Percentiles rank a stretch among this genome's conserved stretches.
These are phyloP conservation scores for Pelvicachromis taeniatus DNA, from an alignment of 2,113 vertebrate genomes.

Conservation along the genomic window DNA sequence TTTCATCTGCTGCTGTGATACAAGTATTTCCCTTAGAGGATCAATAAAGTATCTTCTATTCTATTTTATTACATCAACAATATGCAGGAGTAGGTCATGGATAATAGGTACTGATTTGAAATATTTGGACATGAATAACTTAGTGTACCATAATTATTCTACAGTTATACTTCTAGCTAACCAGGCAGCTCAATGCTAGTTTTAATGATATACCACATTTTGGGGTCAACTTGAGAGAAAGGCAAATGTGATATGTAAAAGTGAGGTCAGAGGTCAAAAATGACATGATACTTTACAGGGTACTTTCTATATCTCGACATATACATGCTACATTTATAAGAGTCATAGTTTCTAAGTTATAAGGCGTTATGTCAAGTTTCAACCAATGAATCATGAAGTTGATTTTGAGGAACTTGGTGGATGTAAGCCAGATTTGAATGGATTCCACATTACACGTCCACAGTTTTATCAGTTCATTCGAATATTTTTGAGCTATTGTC, in stretches of 20 bases:
- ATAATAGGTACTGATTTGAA: background rate
- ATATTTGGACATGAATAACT: background rate
- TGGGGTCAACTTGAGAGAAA: fast-evolving
- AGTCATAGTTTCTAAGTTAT: background rate
- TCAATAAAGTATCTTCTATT: no score
- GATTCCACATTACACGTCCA: fast-evolving
- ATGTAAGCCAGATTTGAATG: background rate
- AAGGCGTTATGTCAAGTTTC: background rate
- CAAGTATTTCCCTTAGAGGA: no score
- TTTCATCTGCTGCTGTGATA: no score
- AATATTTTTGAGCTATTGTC: background rate
- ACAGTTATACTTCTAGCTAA: background rate
- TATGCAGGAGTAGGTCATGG: background rate
- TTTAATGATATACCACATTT: background rate
- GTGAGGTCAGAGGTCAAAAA: background rate
- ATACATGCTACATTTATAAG: background rate
- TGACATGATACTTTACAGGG: background rate
- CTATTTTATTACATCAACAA: background rate
- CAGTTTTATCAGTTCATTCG: background rate
- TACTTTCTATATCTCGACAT: background rate
- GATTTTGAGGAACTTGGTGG: background rate
- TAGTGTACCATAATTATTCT: background rate
- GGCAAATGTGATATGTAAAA: background rate
- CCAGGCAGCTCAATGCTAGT: background rate
- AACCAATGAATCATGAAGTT: background rate